A percentile compares a stretch with the other conserved stretches of the same genome.
Conservation (phyloP, 1,140 invertebrate species). For the Diuraphis noxia region DNA sequence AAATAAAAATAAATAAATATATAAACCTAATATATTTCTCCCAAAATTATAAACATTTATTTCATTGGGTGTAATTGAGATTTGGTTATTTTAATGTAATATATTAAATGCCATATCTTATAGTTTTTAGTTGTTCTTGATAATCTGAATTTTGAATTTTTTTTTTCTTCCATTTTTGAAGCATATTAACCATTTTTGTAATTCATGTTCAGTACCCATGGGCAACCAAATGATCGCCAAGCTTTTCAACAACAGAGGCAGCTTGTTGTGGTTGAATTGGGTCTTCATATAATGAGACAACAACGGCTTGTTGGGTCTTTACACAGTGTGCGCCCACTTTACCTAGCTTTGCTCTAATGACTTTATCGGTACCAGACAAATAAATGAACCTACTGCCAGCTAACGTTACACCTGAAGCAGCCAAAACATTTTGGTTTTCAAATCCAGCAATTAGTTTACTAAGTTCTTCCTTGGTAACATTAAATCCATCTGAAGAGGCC, state of each 20-base stretch:
- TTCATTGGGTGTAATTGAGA: conserved; percentile 30
- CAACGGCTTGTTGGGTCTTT: conserved; percentile 90
- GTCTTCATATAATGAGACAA: conserved; percentile 90
- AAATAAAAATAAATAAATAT: conserved; percentile 38
- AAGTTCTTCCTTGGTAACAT: conserved; percentile 90
- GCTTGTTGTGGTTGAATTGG: conserved; percentile 93
- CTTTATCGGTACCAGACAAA: conserved; percentile 85
- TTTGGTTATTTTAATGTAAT: conserved; percentile 50
- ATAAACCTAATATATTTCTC: conserved; percentile 37
- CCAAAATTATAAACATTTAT: conserved; percentile 39
- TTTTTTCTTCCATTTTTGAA: conserved; percentile 15
- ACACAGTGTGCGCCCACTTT: conserved; percentile 91
- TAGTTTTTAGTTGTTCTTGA: conserved; percentile 33
- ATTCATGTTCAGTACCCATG: conserved; percentile 80
- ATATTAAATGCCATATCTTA: conserved; percentile 48
- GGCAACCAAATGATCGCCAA: conserved; percentile 92
- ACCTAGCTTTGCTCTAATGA: conserved; percentile 87
- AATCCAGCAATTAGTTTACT: conserved; percentile 83
- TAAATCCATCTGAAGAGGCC: conserved; percentile 90
- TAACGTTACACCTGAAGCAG: conserved; percentile 83
- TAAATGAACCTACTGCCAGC: conserved; percentile 89
- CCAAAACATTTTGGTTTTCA: conserved; percentile 80
- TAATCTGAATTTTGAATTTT: conserved; percentile 38
- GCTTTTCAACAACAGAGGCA: conserved; percentile 90
- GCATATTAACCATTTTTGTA: neutral